A percentile compares a stretch with the other conserved stretches of the same genome.
phyloP scores from a whole-genome alignment of 2,797 vertebrate species.

The Enteromius viviparus region DNA sequence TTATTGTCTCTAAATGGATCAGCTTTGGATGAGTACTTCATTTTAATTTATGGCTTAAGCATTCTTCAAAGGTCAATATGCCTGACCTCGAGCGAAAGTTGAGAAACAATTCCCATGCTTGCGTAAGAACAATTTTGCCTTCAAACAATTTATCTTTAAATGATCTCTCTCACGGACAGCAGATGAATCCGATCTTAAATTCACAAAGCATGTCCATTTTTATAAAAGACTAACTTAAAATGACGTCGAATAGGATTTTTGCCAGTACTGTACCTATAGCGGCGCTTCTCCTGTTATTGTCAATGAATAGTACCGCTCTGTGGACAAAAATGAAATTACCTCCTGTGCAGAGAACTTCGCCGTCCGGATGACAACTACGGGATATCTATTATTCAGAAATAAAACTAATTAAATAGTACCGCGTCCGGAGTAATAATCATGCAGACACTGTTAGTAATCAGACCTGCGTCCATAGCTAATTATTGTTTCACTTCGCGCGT shows the following conservation, averaged over 20 bases:
- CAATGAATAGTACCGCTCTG: constrained; percentile 85
- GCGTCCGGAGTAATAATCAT: not conserved
- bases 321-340: constrained; percentile 79
- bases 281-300: constrained; percentile 61
- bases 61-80: constrained; percentile 95
- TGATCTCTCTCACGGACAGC: not conserved
- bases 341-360: constrained; percentile 65
- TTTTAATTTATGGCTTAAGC: constrained; percentile 95
- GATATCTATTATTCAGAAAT: constrained; percentile 22
- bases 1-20: constrained; percentile 89
- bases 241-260: constrained; percentile 22
- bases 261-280: constrained; percentile 16
- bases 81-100: constrained; percentile 90
- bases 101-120: constrained; percentile 82
- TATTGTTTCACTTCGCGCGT: constrained; percentile 17
- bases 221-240: constrained; percentile 29
- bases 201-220: constrained; percentile 2
- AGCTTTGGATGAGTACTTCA: constrained; percentile 85
- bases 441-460: not conserved
- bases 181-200: constrained; percentile 1
- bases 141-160: too few species aligned
- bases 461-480: not conserved
- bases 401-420: not conserved
- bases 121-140: constrained; percentile 39
- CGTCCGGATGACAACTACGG: constrained; percentile 62